phyloP scores from a whole-genome alignment of 2,113 vertebrate genomes.

The Syrmaticus mikado region DNA sequence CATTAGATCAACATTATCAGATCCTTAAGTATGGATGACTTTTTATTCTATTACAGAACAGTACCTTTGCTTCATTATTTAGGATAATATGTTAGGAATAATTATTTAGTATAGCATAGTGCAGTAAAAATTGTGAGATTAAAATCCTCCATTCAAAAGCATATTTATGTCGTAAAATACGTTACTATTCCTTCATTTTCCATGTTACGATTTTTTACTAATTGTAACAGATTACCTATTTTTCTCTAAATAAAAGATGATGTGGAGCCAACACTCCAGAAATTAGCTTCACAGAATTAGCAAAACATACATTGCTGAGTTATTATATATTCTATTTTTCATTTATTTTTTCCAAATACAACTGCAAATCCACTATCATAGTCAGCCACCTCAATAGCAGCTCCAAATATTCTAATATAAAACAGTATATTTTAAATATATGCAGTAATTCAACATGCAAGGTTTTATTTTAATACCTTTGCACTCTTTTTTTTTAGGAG shows the following conservation, averaged over 20 bases:
- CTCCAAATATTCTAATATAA: slow-evolving; percentile 39
- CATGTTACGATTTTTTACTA: not conserved
- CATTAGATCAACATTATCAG: not conserved
- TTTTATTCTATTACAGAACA: not conserved
- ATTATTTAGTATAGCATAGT: not conserved
- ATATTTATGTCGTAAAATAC: not conserved
- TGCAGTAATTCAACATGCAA: slow-evolving; percentile 44
- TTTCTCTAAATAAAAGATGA: slow-evolving; percentile 21
- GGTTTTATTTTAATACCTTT: slow-evolving; percentile 33
- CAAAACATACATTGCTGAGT: not conserved
- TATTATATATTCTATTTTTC: not conserved
- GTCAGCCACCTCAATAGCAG: not conserved
- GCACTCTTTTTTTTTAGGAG: slow-evolving; percentile 19
- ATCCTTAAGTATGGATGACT: not conserved
- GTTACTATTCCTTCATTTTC: not conserved
- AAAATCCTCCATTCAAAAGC: not conserved
- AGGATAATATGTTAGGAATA: not conserved
- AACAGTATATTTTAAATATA: slow-evolving; percentile 63
- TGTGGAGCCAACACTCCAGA: not conserved
- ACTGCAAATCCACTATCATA: slow-evolving; percentile 7
- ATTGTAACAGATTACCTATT: not conserved
- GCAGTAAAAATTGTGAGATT: not conserved
- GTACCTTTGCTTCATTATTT: not conserved
- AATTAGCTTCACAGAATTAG: not conserved
- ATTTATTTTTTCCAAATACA: slow-evolving; percentile 15